Percentiles rank a stretch among this genome's conserved stretches.
These are phyloP conservation scores for Charaxes varanes DNA, from an alignment of 1,140 invertebrate species.

Conservation along the genomic window DNA sequence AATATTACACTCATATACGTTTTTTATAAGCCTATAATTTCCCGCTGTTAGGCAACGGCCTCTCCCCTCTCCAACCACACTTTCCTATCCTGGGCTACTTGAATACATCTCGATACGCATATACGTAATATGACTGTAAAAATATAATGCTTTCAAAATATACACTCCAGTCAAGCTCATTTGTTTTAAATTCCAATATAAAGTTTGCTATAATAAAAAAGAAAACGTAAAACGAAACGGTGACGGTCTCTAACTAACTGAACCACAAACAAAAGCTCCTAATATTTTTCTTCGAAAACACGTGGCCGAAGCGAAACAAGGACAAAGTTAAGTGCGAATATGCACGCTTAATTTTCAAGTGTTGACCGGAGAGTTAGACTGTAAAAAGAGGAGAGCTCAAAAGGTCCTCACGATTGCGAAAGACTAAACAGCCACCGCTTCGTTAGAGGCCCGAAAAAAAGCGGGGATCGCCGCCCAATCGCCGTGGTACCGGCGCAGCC, in stretches of 20 bases:
- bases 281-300: constrained; percentile 26
- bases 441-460: constrained; percentile 58
- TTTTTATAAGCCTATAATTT: too few relatives aligned
- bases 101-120: too few relatives aligned
- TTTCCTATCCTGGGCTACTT: too few relatives aligned
- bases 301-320: constrained; percentile 26
- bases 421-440: constrained; percentile 64
- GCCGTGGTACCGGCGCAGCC: constrained; percentile 51
- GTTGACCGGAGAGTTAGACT: constrained; percentile 47
- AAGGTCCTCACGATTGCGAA: constrained; percentile 56
- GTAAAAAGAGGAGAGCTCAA: constrained; percentile 54
- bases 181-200: too few relatives aligned
- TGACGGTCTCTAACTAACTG: too few relatives aligned
- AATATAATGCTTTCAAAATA: too few relatives aligned
- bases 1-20: too few relatives aligned
- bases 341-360: constrained; percentile 62
- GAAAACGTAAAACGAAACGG: constrained; percentile 6
- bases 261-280: constrained; percentile 6
- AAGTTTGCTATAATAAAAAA: constrained; percentile 1
- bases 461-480: constrained; percentile 49
- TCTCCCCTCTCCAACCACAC: too few relatives aligned
- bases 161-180: too few relatives aligned
- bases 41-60: too few relatives aligned
- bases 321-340: constrained; percentile 64
- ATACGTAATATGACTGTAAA: too few relatives aligned